Conservation (phyloP, 2,888 invertebrate species). For the Fragum whitleyi region DNA sequence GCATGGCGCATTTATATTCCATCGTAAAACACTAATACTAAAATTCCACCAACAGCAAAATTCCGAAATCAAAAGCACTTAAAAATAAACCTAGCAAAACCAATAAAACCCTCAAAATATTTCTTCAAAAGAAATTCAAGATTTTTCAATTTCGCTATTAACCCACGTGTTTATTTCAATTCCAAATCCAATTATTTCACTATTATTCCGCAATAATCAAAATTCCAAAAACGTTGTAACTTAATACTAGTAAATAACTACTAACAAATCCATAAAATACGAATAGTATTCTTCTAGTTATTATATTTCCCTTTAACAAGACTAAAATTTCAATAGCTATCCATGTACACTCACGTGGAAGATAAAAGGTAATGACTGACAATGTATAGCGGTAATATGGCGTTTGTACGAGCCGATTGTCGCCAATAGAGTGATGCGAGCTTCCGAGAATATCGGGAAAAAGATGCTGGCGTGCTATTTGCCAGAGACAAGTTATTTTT, state of each 20-base stretch:
- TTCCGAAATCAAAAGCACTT: neutral
- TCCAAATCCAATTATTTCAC: neutral
- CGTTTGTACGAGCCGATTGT: slow-evolving; percentile 2
- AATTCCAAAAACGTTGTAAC: neutral
- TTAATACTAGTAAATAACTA: neutral
- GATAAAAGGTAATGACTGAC: slow-evolving; percentile 1
- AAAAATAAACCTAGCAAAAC: neutral
- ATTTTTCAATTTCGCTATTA: neutral
- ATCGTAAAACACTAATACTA: neutral
- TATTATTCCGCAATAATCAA: neutral
- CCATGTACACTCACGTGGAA: neutral
- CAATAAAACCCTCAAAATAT: neutral
- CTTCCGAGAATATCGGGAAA: slow-evolving; percentile 3
- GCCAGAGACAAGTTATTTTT: slow-evolving; percentile 21
- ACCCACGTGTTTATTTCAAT: neutral
- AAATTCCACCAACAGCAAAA: neutral
- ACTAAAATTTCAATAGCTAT: neutral
- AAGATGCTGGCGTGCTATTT: slow-evolving; percentile 2
- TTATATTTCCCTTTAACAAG: too few species aligned
- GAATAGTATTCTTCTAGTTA: neutral
- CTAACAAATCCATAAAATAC: neutral
- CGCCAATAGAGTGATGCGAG: neutral
- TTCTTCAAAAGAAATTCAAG: neutral
- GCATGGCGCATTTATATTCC: slow-evolving; percentile 7
- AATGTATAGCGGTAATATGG: neutral